Percentiles rank a stretch among this genome's conserved stretches.
Evolutionary conservation across 2,888 invertebrate species (phyloP).

Genomic region (Rambutsinella grinnellia): DNA sequence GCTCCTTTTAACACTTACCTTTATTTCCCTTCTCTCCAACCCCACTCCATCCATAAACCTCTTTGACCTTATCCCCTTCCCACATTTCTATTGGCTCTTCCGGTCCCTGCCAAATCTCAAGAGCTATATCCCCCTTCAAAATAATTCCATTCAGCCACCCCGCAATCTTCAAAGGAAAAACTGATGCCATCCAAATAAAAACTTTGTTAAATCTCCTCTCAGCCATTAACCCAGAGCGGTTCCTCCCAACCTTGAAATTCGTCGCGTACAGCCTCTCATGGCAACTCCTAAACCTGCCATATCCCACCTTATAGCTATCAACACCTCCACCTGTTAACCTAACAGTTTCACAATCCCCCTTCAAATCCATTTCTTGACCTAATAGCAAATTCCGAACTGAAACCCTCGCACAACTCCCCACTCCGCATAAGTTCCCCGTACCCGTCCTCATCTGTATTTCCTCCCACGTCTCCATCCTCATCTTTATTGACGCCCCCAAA

Average conservation of each 20-base stretch:
- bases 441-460: slow-evolving; percentile 19
- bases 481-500: slow-evolving; percentile 3
- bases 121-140: slow-evolving; percentile 13
- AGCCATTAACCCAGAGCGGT: background rate
- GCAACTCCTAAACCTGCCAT: background rate
- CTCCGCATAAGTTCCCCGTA: background rate
- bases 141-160: slow-evolving; percentile 14
- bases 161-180: background rate
- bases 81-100: slow-evolving; percentile 33
- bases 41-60: slow-evolving; percentile 35
- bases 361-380: slow-evolving; percentile 27
- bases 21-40: no score
- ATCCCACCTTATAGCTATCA: slow-evolving; percentile 8
- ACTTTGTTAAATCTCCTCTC: slow-evolving; percentile 27
- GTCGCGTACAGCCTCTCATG: slow-evolving; percentile 27
- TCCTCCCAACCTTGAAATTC: slow-evolving; percentile 2
- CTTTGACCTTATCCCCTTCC: slow-evolving; percentile 16
- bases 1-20: no score
- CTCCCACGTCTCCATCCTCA: slow-evolving; percentile 14
- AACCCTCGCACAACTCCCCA: slow-evolving; percentile 14
- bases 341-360: no score
- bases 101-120: slow-evolving; percentile 25
- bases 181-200: slow-evolving; percentile 11
- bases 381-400: slow-evolving; percentile 17
- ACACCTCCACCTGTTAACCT: no score